Percentiles rank a stretch among this genome's conserved stretches.
Evolutionary conservation across 2,888 invertebrate species (phyloP).

Genomic region (Labia minor): DNA sequence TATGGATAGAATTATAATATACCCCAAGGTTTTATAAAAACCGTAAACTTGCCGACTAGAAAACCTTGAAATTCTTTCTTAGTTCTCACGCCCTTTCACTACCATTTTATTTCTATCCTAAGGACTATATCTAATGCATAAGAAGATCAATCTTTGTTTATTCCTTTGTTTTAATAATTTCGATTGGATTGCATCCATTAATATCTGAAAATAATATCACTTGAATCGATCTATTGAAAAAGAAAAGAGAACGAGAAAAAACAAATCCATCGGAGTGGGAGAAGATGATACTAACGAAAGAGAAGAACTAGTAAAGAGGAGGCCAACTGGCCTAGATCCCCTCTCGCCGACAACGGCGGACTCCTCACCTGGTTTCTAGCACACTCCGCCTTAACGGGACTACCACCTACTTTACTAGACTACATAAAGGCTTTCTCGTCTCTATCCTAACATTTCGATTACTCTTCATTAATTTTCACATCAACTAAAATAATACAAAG

Average conservation of each 20-base stretch:
- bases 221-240: too few species aligned
- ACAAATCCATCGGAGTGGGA: too few species aligned
- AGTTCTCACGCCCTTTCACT: constrained; percentile 18
- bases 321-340: neutral
- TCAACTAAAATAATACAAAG: too few species aligned
- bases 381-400: neutral
- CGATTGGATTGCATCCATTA: too few species aligned
- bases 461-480: neutral
- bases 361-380: neutral
- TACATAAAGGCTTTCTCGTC: neutral
- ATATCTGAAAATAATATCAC: too few species aligned
- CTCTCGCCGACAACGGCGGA: neutral
- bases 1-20: too few species aligned
- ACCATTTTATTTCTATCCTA: too few species aligned
- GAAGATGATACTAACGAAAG: neutral
- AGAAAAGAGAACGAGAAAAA: neutral
- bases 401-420: neutral
- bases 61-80: constrained; percentile 23
- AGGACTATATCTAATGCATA: too few species aligned
- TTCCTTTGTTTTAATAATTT: too few species aligned
- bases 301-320: neutral
- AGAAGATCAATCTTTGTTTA: too few species aligned
- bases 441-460: neutral
- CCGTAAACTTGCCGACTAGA: constrained; percentile 17
- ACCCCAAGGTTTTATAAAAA: neutral